A percentile compares a stretch with the other conserved stretches of the same genome.
Evolutionary conservation across 2,888 invertebrate species (phyloP).

Genomic region (Hoplodrina blanda): DNA sequence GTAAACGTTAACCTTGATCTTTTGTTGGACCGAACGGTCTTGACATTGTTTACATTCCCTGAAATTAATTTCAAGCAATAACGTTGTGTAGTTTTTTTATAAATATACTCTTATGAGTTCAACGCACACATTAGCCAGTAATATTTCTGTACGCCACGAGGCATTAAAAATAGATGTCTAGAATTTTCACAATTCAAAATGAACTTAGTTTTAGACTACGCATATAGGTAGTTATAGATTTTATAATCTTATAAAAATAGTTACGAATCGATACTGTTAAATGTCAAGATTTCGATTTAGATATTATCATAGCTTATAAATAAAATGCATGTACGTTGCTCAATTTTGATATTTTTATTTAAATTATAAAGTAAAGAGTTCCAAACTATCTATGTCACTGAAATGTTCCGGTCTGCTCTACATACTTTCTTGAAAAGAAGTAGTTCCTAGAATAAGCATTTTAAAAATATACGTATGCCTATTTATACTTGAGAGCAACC

Average conservation of each 20-base stretch:
- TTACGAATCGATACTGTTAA: not conserved
- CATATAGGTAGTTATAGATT: not conserved
- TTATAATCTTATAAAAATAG: not conserved
- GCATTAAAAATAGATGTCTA: slow-evolving; percentile 10
- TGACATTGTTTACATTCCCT: slow-evolving; percentile 52
- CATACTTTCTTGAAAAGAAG: not conserved
- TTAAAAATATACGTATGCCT: slow-evolving; percentile 6
- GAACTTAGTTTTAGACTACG: not conserved
- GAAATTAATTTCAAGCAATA: slow-evolving; percentile 21
- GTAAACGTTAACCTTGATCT: slow-evolving; percentile 42
- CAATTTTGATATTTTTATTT: not conserved
- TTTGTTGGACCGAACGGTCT: slow-evolving; percentile 39
- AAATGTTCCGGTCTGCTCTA: not conserved
- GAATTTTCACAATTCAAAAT: not conserved
- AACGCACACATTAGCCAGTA: slow-evolving; percentile 30
- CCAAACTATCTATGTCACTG: not conserved
- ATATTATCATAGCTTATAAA: not conserved
- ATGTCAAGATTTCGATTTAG: slow-evolving; percentile 5
- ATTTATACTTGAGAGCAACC: slow-evolving; percentile 13
- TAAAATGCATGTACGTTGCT: not conserved
- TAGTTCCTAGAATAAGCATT: not conserved
- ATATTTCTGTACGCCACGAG: slow-evolving; percentile 14
- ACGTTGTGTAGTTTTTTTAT: slow-evolving; percentile 14
- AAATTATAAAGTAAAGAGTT: too few relatives aligned
- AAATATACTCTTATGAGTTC: slow-evolving; percentile 34